A percentile compares a stretch with the other conserved stretches of the same genome.
Conservation (phyloP, 2,797 vertebrate genomes). For the Chlorospingus flavigularis region DNA sequence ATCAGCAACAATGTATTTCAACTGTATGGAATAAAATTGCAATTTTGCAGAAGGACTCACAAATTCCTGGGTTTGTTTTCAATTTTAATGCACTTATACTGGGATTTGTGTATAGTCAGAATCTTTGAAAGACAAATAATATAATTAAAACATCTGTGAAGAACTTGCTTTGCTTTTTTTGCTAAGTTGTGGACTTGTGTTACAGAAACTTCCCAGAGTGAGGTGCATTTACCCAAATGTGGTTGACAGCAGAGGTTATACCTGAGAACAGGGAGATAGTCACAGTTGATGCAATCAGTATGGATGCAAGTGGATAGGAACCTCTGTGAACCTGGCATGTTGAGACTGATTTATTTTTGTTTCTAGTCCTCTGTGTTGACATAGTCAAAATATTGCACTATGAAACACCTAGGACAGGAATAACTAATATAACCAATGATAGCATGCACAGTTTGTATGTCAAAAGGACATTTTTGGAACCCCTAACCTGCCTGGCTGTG, state of each 20-base stretch:
- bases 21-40: not conserved
- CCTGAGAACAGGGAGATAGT: not conserved
- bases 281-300: not conserved
- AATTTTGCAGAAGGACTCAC: not conserved
- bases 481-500: not conserved
- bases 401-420: not conserved
- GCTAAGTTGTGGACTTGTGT: not conserved
- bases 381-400: not conserved
- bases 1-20: not conserved
- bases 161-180: not conserved
- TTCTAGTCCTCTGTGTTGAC: not conserved
- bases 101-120: not conserved
- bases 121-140: not conserved
- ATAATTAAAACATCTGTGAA: not conserved
- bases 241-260: not conserved
- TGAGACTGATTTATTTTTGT: not conserved
- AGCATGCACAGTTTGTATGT: not conserved
- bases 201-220: not conserved
- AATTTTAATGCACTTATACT: not conserved
- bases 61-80: not conserved
- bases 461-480: not conserved
- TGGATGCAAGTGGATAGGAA: not conserved
- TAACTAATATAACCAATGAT: not conserved
- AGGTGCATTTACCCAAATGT: not conserved
- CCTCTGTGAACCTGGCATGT: not conserved